Evolutionary conservation across 2,888 invertebrate species (phyloP), one percentile per base, ranked within the genome.

Genomic region (Heliconius sara): DNA sequence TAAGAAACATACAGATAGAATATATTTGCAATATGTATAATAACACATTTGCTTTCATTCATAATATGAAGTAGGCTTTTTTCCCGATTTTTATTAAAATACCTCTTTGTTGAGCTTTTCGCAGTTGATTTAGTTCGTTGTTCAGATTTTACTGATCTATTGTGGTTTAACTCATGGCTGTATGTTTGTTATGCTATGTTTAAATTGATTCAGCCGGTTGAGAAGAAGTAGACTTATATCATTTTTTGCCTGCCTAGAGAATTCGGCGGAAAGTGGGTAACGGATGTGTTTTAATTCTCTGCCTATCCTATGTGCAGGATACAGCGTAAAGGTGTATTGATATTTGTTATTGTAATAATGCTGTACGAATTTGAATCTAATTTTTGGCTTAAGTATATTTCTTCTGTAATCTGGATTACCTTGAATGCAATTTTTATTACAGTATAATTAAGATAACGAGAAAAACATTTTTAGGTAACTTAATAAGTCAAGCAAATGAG

Each of bases 71-170:
- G 30, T n/a, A 72, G 57, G 52, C 34, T 57, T 73, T 73, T 57
- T 34, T 34, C n/a, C 57, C 13, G 34, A n/a, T 73, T 73, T 72
- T 72, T 73, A 60, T 34, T 73, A 73, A 60, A 73, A 73, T 73
- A 60, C 57, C 13, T 60, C 73, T 34, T 73, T 73, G 73, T 73
- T 73, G 16, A 73, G 34, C 73, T 73, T 73, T 73, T 73, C n/a
- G 57, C 57, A 57, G 72, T 73, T 57, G 57, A 73, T 57, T 73
- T 73, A 73, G n/a, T 73, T 9, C 34, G 22, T 60, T 73, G 73
- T 73, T 34, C 60, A 25, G 73, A 13, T 73, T 60, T 57, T 73
- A 34, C 73, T 73, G 30, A 60, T 73, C n/a, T 60, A 60, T 60
- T 30, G n/a, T 60, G 7, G 60, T 34, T 34, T 30, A 60, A 57